Evolutionary conservation across 2,113 vertebrate genomes (phyloP), one percentile per base, ranked within the genome.

Genomic region (Phalacrocorax brasilianus): DNA sequence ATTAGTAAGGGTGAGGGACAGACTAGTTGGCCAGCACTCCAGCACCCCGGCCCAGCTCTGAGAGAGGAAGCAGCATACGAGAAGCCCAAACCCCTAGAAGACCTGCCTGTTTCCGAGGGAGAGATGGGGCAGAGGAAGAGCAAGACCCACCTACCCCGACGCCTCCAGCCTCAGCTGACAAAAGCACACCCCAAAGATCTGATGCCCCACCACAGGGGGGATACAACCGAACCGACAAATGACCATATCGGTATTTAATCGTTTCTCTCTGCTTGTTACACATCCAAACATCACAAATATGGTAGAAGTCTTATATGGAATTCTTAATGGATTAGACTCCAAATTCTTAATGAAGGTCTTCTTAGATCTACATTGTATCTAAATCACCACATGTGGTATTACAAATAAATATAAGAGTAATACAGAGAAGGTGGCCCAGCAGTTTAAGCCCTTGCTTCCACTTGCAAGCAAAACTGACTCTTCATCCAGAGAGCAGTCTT

Each of bases 161-260:
- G 7, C 38, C 19, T 88, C 62, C 52, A 67, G 61, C 45, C 61
- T 12, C 3, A 0, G 33, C 2, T 2, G 38, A 63, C 27, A 27
- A n/a, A 38, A 74, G 32, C 0, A 0, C 3, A 1, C 16, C 30
- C 22, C 38, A 33, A 53, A 63, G 63, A 68, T 12, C 26, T 2
- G 6, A 45, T n/a, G 17, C 40, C 61, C n/a, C 22, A 17, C 19
- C 6, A 6, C 6, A 8, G 40, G 3, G 6, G 6, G 15, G 23
- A 76, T 59, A 67, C 9, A 75, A 50, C 27, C 12, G 0, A 81
- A 70, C 49, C 47, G 45, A 50, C 35, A 16, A 52, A 70, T 8
- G 14, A 38, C 11, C 16, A 33, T 6, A 49, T 5, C 18, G 4
- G 24, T 11, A 50, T 23, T 28, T 68, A 8, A 33, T 61, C 12